phyloP scores from a whole-genome alignment of 2,797 vertebrate genomes.

The Rhinophrynus dorsalis region DNA sequence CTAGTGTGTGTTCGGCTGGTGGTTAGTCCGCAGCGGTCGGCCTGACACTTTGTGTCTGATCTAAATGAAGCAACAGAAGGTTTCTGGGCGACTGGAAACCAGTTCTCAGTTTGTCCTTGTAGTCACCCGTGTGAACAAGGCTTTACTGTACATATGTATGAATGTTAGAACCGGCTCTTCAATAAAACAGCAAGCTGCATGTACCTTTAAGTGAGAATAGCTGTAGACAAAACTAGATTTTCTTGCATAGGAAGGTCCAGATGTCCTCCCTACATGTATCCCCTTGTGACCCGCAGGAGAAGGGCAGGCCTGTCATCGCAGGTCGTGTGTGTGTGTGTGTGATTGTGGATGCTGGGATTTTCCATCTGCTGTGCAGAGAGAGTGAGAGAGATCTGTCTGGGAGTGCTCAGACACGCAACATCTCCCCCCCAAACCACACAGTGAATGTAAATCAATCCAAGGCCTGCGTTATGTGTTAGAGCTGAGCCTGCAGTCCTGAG shows the following conservation, averaged over 20 bases:
- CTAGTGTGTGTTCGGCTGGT: no score
- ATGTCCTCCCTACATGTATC: neutral
- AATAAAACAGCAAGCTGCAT: no score
- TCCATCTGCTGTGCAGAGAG: constrained; percentile 38
- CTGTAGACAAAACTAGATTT: neutral
- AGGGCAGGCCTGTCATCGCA: constrained; percentile 22
- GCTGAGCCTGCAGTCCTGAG: neutral
- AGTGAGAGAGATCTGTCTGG: constrained; percentile 31
- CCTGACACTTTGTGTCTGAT: no score
- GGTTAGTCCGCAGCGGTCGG: no score
- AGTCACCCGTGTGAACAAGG: no score
- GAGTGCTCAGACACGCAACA: neutral
- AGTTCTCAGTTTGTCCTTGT: no score
- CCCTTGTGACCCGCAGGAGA: neutral
- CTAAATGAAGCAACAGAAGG: no score
- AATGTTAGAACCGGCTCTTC: no score
- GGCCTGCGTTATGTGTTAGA: neutral
- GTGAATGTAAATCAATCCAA: constrained; percentile 22
- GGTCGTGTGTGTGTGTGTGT: constrained; percentile 19
- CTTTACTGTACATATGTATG: no score
- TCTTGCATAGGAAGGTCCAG: neutral
- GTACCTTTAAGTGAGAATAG: no score
- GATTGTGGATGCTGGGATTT: neutral
- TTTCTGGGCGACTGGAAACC: no score
- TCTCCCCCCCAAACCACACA: constrained; percentile 7